Conservation (phyloP, 1,140 invertebrate species). For the Neelides sp. region DNA sequence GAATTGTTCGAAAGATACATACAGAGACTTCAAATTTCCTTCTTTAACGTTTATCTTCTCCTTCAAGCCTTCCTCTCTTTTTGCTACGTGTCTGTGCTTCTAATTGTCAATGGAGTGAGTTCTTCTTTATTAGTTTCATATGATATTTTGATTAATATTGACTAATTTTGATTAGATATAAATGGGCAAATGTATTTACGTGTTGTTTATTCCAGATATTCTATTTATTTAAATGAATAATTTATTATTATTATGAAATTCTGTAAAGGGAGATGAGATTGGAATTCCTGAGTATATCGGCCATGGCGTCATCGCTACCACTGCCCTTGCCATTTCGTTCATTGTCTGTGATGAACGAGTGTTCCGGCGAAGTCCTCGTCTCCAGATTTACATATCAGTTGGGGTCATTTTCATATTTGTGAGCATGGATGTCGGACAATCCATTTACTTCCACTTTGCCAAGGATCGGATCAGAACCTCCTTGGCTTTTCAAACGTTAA, state of each 20-base stretch:
- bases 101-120: too few relatives aligned
- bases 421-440: conserved; percentile 31
- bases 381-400: conserved; percentile 34
- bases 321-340: conserved; percentile 14
- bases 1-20: conserved; percentile 58
- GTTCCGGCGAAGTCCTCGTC: conserved; percentile 32
- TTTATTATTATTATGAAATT: too few relatives aligned
- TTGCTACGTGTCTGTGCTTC: too few relatives aligned
- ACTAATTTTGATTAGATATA: too few relatives aligned
- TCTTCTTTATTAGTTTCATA: too few relatives aligned
- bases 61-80: conserved; percentile 51
- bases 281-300: conserved; percentile 39
- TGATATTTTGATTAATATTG: too few relatives aligned
- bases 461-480: conserved; percentile 41
- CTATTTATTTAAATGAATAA: too few relatives aligned
- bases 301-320: conserved; percentile 15
- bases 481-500: conserved; percentile 53
- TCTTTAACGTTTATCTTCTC: conserved; percentile 59
- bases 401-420: conserved; percentile 31
- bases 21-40: conserved; percentile 57
- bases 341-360: conserved; percentile 32
- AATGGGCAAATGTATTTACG: too few relatives aligned
- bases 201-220: too few relatives aligned
- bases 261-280: too few relatives aligned
- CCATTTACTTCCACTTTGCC: conserved; percentile 19